Evolutionary conservation across 1,140 invertebrate genomes (phyloP), one percentile per base, ranked within the genome.

Genomic region (Agrilus planipennis): DNA sequence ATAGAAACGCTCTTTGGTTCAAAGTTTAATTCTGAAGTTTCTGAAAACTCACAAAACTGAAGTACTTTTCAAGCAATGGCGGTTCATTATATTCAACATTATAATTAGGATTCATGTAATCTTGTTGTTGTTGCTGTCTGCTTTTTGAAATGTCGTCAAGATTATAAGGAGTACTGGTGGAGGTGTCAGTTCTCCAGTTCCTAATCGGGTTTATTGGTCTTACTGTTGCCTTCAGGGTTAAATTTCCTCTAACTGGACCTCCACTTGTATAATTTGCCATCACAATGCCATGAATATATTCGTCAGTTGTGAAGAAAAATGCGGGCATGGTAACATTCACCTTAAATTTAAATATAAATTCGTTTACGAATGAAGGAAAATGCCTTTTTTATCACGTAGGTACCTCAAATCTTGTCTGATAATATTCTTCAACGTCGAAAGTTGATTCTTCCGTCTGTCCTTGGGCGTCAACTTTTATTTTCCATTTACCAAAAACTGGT

Each of bases 311-410:
- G 55, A 92, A 82, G 59, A 95, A 85, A 57, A 92, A 94, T 1
- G 89, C 83, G 0, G 89, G 86, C 78, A 93, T 90, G 0, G 89
- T 94, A 0, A 97, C 89, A 63, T 96, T 96, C 0, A 96, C 90
- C 70, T 81, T n/a, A n/a, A n/a, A n/a, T n/a, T n/a, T n/a, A n/a
- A n/a, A 23, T 34, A 41, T 41, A 14, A 39, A 29, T 12, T 19
- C 42, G 16, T 35, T 30, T 38, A n/a, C n/a, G n/a, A n/a, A n/a
- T n/a, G n/a, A n/a, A n/a, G n/a, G n/a, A n/a, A n/a, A n/a, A n/a
- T 30, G 10, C 23, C 10, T 17, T 18, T 27, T 17, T 25, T 25
- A 25, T 7, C 6, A 7, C 21, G 7, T n/a, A 49, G 50, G 52
- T 52, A 82, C 81, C 65, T 89, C 86, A 54, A 84, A 90, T 43